Conservation (phyloP, 2,888 invertebrate genomes). For the Leucoma salicis region DNA sequence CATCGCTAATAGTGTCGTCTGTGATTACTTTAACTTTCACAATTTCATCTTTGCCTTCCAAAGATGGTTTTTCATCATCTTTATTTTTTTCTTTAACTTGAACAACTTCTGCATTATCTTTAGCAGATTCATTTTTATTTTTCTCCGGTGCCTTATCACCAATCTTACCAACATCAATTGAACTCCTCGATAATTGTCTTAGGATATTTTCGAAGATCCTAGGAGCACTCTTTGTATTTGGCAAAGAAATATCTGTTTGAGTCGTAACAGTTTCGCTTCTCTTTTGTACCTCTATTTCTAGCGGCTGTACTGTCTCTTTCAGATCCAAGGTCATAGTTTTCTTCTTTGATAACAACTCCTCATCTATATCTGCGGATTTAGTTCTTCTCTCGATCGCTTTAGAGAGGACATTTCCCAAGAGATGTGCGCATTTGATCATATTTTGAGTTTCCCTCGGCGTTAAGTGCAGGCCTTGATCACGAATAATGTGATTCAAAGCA, state of each 20-base stretch:
- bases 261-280: slow-evolving; percentile 62
- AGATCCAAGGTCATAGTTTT: slow-evolving; percentile 60
- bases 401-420: slow-evolving; percentile 60
- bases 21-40: neutral
- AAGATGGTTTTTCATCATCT: neutral
- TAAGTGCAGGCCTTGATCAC: slow-evolving; percentile 61
- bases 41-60: neutral
- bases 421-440: slow-evolving; percentile 70
- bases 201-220: slow-evolving; percentile 73
- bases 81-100: neutral
- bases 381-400: slow-evolving; percentile 64
- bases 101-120: slow-evolving; percentile 1
- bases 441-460: slow-evolving; percentile 68
- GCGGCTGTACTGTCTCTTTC: slow-evolving; percentile 58
- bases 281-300: slow-evolving; percentile 49
- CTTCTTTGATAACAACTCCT: slow-evolving; percentile 44
- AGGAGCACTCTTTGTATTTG: slow-evolving; percentile 75
- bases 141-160: slow-evolving; percentile 5
- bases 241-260: slow-evolving; percentile 73
- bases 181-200: slow-evolving; percentile 64
- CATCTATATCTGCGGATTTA: slow-evolving; percentile 30
- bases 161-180: slow-evolving; percentile 51
- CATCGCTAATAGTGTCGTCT: no score
- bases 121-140: neutral
- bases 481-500: slow-evolving; percentile 55